phyloP scores from a whole-genome alignment of 2,113 vertebrate genomes.

The Paratilapia polleni region DNA sequence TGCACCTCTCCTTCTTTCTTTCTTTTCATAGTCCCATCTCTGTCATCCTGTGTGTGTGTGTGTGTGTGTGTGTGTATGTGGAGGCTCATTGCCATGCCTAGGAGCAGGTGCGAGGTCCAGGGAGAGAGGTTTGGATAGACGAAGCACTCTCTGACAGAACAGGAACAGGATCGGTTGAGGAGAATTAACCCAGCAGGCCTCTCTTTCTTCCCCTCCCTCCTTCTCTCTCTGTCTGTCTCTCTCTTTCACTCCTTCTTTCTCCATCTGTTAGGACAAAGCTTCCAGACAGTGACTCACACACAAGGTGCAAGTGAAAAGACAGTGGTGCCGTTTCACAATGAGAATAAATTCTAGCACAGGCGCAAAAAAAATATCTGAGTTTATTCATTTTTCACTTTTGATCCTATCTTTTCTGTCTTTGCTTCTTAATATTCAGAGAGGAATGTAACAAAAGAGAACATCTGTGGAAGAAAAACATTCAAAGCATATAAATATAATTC shows the following conservation, averaged over 20 bases:
- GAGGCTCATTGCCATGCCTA: conserved; percentile 71
- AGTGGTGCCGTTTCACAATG: conserved; percentile 33
- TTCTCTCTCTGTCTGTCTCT: conserved; percentile 17
- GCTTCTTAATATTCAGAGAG: not conserved
- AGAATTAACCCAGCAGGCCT: conserved; percentile 78
- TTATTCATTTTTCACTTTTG: not conserved
- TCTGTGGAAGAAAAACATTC: not conserved
- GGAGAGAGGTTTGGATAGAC: conserved; percentile 67
- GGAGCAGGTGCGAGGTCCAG: conserved; percentile 68
- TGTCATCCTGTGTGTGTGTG: conserved; percentile 37
- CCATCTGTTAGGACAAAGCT: conserved; percentile 62
- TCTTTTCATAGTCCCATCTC: conserved; percentile 42
- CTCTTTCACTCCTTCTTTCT: conserved; percentile 31
- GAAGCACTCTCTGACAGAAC: conserved; percentile 71
- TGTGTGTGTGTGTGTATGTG: not conserved
- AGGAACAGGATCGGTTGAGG: conserved; percentile 76
- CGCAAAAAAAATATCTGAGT: not conserved
- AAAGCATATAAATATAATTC: not conserved
- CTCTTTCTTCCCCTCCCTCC: conserved; percentile 13
- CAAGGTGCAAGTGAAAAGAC: conserved; percentile 40
- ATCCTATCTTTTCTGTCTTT: not conserved
- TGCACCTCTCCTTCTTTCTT: not conserved
- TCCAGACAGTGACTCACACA: conserved; percentile 50
- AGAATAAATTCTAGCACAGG: conserved; percentile 1
- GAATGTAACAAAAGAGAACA: not conserved